Evolutionary conservation across 2,113 vertebrate genomes (phyloP), one percentile per base, ranked within the genome.

Genomic region (Cololabis saira): DNA sequence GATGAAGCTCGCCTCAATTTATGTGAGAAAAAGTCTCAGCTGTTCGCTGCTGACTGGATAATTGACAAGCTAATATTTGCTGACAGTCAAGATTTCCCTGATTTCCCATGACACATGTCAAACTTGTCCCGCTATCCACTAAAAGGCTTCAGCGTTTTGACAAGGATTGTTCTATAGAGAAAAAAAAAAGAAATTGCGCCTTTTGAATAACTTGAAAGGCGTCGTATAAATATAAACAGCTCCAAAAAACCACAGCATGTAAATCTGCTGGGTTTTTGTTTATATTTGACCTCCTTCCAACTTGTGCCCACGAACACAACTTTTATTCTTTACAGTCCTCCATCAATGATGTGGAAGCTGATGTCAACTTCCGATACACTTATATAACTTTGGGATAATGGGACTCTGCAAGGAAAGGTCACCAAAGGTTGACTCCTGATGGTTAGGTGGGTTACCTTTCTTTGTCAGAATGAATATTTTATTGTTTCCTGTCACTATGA

Each of bases 51-150:
- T 82, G 83, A 79, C 76, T 80, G 83, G 78, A 76, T 82, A 84
- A 86, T 71, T 89, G 85, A 81, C 78, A 82, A 79, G 68, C 78
- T 70, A 74, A 78, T 71, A 72, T 74, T 80, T 68, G 61, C 70
- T 54, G 65, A 67, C 81, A 70, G 80, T 59, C 67, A 59, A 79
- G 55, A 68, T 76, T 67, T 61, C 57, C 18, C 54, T 67, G 52
- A 75, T 83, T 74, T 75, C 74, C 68, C 27, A 19, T 67, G 70
- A 75, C 71, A 61, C 45, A 22, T 64, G 81, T 87, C 83, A 81
- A 61, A 79, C 73, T 18, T 72, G 54, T 78, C 49, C 52, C 52
- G 66, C 21, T 53, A 65, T 50, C 15, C 27, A 45, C 17, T 60
- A 19, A 69, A 70, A 72, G 61, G 52, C 76, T 61, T 78, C 61